These are phyloP conservation scores for Chamaetylas fuelleborni DNA, from an alignment of 2,113 vertebrate genomes.

Conservation along the genomic window DNA sequence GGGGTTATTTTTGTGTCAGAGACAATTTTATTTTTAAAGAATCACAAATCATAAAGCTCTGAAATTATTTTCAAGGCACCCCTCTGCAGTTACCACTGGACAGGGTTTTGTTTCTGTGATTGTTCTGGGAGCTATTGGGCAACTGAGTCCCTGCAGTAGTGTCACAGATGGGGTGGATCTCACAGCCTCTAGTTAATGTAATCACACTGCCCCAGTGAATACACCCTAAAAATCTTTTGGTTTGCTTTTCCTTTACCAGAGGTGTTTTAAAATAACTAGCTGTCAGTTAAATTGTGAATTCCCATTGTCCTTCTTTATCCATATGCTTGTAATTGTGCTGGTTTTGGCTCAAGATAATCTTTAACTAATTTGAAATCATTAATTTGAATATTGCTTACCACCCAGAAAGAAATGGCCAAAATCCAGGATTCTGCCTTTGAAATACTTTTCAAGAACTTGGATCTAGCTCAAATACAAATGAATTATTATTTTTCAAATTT, in stretches of 20 bases:
- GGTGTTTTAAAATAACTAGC: background rate
- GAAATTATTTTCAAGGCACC: background rate
- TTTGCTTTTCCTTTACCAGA: background rate
- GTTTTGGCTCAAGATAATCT: background rate
- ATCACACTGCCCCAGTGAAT: background rate
- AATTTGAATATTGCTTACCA: constrained; percentile 9
- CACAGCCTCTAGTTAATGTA: background rate
- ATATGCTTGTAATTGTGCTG: constrained; percentile 7
- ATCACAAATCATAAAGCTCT: background rate
- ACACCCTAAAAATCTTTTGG: background rate
- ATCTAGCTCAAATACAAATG: background rate
- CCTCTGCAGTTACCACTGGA: background rate
- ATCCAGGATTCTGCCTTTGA: background rate
- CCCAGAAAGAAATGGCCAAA: background rate
- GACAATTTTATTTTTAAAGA: background rate
- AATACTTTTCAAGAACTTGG: background rate
- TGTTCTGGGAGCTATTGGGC: background rate
- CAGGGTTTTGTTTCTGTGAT: background rate
- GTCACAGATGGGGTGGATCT: background rate
- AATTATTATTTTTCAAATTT: background rate
- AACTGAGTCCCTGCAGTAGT: background rate
- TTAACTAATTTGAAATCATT: constrained; percentile 27
- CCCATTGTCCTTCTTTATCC: background rate
- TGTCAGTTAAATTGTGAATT: background rate
- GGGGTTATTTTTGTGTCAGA: background rate